Evolutionary conservation across 92 coral and sea anemone genomes (phyloP), one percentile per base, ranked within the genome.

Genomic region (Epizoanthus fatuus): DNA sequence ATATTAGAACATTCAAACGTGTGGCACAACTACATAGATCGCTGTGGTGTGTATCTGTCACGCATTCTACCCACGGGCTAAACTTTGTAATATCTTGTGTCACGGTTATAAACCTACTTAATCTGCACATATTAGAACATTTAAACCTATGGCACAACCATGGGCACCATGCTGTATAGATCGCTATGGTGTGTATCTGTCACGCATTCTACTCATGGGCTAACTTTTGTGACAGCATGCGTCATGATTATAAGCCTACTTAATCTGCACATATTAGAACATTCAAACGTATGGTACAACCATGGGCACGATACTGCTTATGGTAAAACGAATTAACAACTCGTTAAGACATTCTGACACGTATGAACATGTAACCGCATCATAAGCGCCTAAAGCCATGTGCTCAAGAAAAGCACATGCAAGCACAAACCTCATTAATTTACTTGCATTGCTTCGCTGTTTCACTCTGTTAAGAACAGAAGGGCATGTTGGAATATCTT

Each of bases 181-280:
- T 78, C 86, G 88, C 86, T 90, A 94, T 93, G 96, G 89, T 88
- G 88, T 87, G 81, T 83, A 66, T 86, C 83, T 91, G 75, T 84
- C 53, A 59, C 81, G 53, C 80, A 74, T 86, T 84, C 93, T 90
- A 71, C 79, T 64, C 83, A 60, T 77, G 45, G 20, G 59, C 79
- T 40, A 5, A 16, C 16, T 10, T 52, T 63, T 79, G 22, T 47
- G 52, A 47, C 52, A 47, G 52, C 52, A 47, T 47, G 52, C 9
- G 52, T 47, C 52, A 47, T 1, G 52, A 10, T 6, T 47, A 47
- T 47, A 47, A 6, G 9, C n/a, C n/a, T 68, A 2, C 64, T 59
- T 59, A 59, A 0, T 19, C 13, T 11, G 52, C 7, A 4, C 39
- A 37, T 68, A 44, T 37, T 47, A 39, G n/a, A 40, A 9, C 52